Evolutionary conservation across 2,797 vertebrate genomes (phyloP).

Genomic region (Chromis chromis): DNA sequence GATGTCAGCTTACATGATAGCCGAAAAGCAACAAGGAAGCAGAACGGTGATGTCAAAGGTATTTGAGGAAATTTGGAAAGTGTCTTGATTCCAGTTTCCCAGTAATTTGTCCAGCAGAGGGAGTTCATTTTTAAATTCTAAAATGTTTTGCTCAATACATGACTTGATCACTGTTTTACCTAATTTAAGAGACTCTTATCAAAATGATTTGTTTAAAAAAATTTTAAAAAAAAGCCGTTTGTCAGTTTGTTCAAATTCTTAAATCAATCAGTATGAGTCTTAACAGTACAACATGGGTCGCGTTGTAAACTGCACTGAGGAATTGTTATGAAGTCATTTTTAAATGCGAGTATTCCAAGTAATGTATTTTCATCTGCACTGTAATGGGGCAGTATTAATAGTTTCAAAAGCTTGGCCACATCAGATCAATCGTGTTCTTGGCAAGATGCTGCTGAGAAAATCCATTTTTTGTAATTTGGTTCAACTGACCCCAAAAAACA

Average conservation of each 20-base stretch:
- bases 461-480: slow-evolving; percentile 8
- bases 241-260: neutral
- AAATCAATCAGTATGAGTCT: neutral
- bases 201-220: neutral
- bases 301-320: neutral
- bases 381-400: neutral
- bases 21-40: neutral
- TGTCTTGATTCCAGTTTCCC: neutral
- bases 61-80: neutral
- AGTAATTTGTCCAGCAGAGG: neutral
- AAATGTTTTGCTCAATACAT: neutral
- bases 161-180: neutral
- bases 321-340: neutral
- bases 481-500: slow-evolving; percentile 19
- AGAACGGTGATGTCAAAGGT: neutral
- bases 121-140: neutral
- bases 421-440: neutral
- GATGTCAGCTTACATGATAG: neutral
- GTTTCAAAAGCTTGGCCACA: neutral
- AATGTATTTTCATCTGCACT: neutral
- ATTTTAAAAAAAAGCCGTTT: no score
- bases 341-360: neutral
- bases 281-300: neutral
- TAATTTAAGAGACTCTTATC: neutral
- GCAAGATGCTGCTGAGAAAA: neutral